These are phyloP conservation scores for Caenorhabditis wallacei DNA, from an alignment of 2,888 invertebrate genomes.

Conservation along the genomic window DNA sequence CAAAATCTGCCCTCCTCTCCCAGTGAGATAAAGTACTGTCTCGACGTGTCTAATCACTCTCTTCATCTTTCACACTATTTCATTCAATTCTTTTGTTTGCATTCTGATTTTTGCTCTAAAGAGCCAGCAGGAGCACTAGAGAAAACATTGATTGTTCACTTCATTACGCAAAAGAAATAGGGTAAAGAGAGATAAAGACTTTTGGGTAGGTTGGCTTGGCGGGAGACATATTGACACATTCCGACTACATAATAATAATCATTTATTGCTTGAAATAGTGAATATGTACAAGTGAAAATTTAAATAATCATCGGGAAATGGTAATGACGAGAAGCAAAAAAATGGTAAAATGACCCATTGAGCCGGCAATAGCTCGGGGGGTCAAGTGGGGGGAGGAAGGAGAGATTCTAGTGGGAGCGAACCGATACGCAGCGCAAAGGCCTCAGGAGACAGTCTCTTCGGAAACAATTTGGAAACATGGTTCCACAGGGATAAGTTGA, in stretches of 20 bases:
- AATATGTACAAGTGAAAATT: no score
- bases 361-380: no score
- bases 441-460: no score
- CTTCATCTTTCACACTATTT: slow-evolving; percentile 10
- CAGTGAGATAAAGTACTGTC: slow-evolving; percentile 43
- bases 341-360: no score
- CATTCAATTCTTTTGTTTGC: slow-evolving; percentile 34
- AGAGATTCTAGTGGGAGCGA: no score
- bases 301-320: no score
- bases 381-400: no score
- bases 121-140: slow-evolving; percentile 43
- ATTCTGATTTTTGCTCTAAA: slow-evolving; percentile 49
- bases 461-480: no score
- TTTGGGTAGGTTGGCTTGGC: neutral
- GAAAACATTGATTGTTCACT: slow-evolving; percentile 51
- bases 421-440: no score
- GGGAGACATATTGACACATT: slow-evolving; percentile 29
- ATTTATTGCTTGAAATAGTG: slow-evolving; percentile 15
- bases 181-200: slow-evolving; percentile 9
- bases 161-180: slow-evolving; percentile 44
- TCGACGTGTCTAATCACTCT: slow-evolving; percentile 15
- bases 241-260: neutral
- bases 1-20: slow-evolving; percentile 8
- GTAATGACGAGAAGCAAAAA: no score
- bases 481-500: no score